Evolutionary conservation across 2,888 invertebrate species (phyloP), one percentile per base, ranked within the genome.

Genomic region (Xestoiulus laeticollis): DNA sequence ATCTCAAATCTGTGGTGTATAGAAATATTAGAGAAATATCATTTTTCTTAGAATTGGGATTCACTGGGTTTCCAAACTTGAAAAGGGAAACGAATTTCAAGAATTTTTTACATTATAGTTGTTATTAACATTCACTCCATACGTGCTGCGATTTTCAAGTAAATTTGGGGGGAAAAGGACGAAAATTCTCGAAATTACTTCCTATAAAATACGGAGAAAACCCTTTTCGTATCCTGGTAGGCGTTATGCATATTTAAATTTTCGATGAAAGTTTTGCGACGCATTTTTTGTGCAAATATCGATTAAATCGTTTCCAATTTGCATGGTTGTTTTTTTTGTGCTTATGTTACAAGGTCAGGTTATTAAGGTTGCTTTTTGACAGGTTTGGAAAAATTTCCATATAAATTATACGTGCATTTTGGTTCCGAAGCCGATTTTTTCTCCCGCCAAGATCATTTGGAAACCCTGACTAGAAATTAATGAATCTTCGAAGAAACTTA

Each of bases 211-310:
- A 26, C 78, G 12, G 30, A 78, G 78, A 78, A 78, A 78, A 26
- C 12, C 30, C 78, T 78, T 30, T 68, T 78, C 59, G 26, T 26
- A 14, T 78, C 78, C 10, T 78, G 14, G 78, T 30, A 30, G 30
- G 78, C 78, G 78, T 30, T 30, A 30, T 78, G 30, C 78, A 78
- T 78, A 78, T 78, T 78, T 78, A 78, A 78, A 78, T 78, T 68
- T 68, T 10, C 22, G 68, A 26, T 68, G 22, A 68, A 68, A 68
- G 68, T 68, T 78, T 1, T 78, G 30, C 78, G 78, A 30, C 30
- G 30, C 30, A 10, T 78, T 78, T n/a, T 78, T 78, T 30, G 78
- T 14, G 8, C 16, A 26, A 78, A 33, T 59, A 59, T 38, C 32
- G 78, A 53, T 86, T 53, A 59, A 59, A 59, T 86, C 8, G 38